Evolutionary conservation across 2,113 vertebrate genomes (phyloP).

Genomic region (Albula glossodonta): DNA sequence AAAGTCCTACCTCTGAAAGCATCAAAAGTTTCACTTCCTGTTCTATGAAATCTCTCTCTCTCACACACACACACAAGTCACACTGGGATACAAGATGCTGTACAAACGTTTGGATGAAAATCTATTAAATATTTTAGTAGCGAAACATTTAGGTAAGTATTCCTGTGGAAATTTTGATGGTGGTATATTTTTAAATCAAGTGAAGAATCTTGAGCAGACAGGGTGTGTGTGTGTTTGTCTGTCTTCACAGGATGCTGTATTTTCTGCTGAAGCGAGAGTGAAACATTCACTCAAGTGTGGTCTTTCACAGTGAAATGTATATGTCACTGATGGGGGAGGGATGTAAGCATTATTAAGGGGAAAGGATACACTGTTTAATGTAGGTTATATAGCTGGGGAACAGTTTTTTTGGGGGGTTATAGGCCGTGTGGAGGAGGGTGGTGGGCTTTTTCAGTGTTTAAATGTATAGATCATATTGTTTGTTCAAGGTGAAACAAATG

Average conservation of each 20-base stretch:
- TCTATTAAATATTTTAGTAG: neutral
- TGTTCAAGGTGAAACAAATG: no score
- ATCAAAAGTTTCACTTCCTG: neutral
- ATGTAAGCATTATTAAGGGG: neutral
- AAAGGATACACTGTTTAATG: neutral
- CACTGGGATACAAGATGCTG: neutral
- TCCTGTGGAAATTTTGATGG: neutral
- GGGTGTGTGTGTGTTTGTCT: neutral
- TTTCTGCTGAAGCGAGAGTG: neutral
- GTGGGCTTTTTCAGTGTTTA: no score
- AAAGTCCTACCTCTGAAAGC: neutral
- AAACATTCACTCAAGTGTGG: no score
- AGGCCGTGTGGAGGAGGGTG: neutral
- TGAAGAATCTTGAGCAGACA: neutral
- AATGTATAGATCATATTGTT: no score
- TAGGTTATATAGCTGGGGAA: neutral
- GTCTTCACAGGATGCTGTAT: neutral
- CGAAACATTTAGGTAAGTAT: neutral
- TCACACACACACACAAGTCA: no score
- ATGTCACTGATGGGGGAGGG: neutral
- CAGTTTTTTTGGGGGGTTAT: neutral
- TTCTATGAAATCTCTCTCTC: neutral
- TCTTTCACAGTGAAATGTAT: neutral
- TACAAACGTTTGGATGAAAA: neutral
- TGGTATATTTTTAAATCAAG: neutral